A percentile compares a stretch with the other conserved stretches of the same genome.
These are phyloP conservation scores for Apolygus lucorum DNA, from an alignment of 1,140 invertebrate species.

Conservation along the genomic window DNA sequence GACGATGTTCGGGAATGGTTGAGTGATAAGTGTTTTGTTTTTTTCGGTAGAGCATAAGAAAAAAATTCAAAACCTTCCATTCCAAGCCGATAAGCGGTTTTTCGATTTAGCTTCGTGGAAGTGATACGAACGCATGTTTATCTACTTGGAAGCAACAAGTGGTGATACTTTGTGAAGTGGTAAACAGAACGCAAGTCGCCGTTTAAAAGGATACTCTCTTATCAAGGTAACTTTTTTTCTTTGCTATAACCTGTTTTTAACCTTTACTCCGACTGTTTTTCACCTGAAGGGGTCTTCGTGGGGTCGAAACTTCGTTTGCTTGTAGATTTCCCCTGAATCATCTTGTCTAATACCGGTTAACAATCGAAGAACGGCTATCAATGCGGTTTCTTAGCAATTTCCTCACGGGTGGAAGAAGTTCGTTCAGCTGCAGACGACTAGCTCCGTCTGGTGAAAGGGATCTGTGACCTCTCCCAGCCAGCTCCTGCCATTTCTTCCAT, in stretches of 20 bases:
- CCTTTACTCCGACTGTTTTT: no score
- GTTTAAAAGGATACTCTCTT: conserved; percentile 13
- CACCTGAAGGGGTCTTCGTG: no score
- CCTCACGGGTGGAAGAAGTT: not conserved
- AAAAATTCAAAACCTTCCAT: no score
- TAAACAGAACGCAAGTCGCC: not conserved
- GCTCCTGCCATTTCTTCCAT: conserved; percentile 8
- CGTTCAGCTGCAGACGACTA: not conserved
- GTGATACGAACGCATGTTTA: not conserved
- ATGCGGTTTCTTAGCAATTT: not conserved
- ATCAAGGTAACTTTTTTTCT: conserved; percentile 4
- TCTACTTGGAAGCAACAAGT: not conserved
- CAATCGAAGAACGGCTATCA: not conserved
- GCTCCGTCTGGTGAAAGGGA: conserved; percentile 9
- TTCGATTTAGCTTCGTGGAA: not conserved
- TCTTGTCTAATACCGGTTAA: not conserved
- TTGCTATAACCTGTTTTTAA: conserved; percentile 8
- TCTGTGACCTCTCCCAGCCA: conserved; percentile 6
- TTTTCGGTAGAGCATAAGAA: no score
- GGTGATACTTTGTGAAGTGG: conserved; percentile 10
- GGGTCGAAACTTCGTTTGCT: no score
- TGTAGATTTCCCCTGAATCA: no score
- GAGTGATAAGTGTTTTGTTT: not conserved
- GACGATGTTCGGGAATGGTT: not conserved
- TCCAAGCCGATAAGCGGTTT: not conserved